These are phyloP conservation scores for Agapornis roseicollis DNA, from an alignment of 2,113 vertebrate genomes.

Conservation along the genomic window DNA sequence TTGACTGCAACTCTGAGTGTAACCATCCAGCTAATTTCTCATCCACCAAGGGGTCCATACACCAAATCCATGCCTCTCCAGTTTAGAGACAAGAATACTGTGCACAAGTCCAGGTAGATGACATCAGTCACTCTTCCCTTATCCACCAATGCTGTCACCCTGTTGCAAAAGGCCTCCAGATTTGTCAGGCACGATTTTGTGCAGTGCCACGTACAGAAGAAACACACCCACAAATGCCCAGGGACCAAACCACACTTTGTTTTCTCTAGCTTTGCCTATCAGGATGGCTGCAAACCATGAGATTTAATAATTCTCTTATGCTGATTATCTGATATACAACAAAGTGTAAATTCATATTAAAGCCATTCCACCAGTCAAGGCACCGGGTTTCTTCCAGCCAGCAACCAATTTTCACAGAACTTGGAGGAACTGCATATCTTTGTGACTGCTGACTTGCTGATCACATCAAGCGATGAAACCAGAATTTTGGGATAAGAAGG, in stretches of 20 bases:
- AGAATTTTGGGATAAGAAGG: neutral
- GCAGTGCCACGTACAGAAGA: fast-evolving
- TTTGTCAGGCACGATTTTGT: neutral
- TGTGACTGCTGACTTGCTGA: fast-evolving
- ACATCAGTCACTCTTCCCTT: neutral
- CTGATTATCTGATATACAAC: neutral
- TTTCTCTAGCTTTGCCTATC: neutral
- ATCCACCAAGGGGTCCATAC: neutral
- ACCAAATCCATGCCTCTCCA: neutral
- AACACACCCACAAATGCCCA: neutral
- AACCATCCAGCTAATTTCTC: neutral
- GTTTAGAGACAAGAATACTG: neutral
- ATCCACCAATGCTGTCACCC: neutral
- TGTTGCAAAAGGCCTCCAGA: neutral
- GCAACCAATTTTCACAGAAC: neutral
- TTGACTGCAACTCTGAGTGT: neutral
- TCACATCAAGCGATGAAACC: neutral
- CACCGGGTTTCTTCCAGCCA: neutral
- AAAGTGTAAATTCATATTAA: neutral
- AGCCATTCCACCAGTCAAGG: neutral
- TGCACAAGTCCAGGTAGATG: neutral
- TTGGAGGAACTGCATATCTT: neutral
- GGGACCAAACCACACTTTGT: neutral
- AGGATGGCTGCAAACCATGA: neutral
- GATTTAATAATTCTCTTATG: neutral